Percentiles rank a stretch among this genome's conserved stretches.
Conservation (phyloP, 2,113 vertebrate species). For the Struthidea cinerea region DNA sequence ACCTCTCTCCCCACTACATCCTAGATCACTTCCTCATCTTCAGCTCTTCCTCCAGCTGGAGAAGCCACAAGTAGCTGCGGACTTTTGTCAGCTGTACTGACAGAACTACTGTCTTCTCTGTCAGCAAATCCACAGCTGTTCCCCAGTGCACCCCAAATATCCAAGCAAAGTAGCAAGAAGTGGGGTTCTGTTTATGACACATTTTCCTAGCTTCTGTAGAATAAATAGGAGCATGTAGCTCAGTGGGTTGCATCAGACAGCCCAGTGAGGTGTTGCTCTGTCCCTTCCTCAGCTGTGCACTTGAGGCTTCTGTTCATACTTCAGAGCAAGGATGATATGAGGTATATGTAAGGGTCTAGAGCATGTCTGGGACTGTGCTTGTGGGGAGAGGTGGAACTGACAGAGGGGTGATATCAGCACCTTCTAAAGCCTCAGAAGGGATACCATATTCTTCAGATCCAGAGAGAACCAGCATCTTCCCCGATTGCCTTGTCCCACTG, state of each 20-base stretch:
- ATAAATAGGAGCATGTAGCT: background rate
- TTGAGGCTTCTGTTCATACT: background rate
- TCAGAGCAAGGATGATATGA: background rate
- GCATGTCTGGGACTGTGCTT: background rate
- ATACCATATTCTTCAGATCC: background rate
- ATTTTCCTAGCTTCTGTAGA: background rate
- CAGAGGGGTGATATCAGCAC: background rate
- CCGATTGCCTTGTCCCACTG: background rate
- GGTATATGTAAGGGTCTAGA: background rate
- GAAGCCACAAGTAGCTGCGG: background rate
- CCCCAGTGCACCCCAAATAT: background rate
- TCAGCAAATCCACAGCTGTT: background rate
- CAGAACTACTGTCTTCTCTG: background rate
- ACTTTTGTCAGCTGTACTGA: background rate
- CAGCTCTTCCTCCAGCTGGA: background rate
- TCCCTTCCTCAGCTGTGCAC: background rate
- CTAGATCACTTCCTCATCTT: background rate
- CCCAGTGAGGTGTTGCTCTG: background rate
- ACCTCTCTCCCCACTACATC: background rate
- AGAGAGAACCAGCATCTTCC: background rate
- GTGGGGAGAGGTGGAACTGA: background rate
- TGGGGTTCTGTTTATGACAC: background rate
- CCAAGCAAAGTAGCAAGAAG: background rate
- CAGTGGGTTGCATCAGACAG: background rate
- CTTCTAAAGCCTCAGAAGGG: background rate